Evolutionary conservation across 2,888 invertebrate species (phyloP).

Genomic region (Muscina levida): DNA sequence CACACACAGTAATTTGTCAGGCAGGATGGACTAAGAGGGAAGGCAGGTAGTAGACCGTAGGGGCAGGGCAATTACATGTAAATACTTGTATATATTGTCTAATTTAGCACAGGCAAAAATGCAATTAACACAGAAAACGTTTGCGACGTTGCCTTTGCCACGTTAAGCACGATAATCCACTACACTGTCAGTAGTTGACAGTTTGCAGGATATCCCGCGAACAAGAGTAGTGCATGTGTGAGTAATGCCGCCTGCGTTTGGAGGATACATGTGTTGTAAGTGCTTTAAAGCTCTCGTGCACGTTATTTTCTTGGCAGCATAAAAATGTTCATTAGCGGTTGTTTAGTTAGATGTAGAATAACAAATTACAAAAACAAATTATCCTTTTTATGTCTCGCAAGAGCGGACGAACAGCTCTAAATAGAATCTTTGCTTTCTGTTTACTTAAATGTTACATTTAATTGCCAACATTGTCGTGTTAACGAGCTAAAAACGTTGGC

Average conservation of each 20-base stretch:
- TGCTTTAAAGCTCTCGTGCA: conserved; percentile 50
- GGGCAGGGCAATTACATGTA: neutral
- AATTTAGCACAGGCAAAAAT: conserved; percentile 40
- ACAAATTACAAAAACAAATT: conserved; percentile 61
- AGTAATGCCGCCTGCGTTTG: neutral
- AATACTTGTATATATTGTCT: neutral
- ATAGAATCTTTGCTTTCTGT: conserved; percentile 5
- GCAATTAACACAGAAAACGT: conserved; percentile 60
- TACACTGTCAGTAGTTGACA: neutral
- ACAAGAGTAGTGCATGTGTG: too few species aligned
- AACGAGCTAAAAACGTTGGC: conserved; percentile 55
- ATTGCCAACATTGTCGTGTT: conserved; percentile 66
- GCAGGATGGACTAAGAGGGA: too few species aligned
- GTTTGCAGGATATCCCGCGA: neutral
- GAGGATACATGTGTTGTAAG: neutral
- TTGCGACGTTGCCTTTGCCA: conserved; percentile 14
- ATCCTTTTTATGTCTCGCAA: conserved; percentile 54
- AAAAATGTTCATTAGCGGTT: conserved; percentile 62
- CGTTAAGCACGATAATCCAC: neutral
- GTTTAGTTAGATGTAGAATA: conserved; percentile 54
- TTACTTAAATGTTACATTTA: conserved; percentile 52
- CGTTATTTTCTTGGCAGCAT: conserved; percentile 59
- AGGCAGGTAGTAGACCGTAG: too few species aligned
- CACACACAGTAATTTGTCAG: neutral
- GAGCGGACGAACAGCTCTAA: conserved; percentile 2